A percentile compares a stretch with the other conserved stretches of the same genome.
phyloP scores from a whole-genome alignment of 2,888 invertebrate species.

The Heliconius ethilla region DNA sequence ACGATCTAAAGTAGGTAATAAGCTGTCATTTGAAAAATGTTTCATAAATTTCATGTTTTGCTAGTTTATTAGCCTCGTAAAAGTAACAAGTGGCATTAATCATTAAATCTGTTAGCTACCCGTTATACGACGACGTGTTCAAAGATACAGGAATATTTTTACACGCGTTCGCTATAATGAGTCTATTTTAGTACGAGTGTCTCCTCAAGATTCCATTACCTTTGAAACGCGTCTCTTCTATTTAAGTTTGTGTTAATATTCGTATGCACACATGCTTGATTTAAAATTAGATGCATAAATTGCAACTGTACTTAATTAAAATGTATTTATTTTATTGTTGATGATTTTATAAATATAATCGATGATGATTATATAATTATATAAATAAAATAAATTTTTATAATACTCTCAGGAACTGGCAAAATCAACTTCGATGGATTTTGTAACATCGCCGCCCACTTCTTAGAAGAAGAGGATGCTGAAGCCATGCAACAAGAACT shows the following conservation, averaged over 20 bases:
- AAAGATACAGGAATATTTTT: conserved; percentile 73
- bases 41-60: conserved; percentile 24
- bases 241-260: conserved; percentile 39
- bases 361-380: no score
- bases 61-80: conserved; percentile 44
- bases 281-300: conserved; percentile 35
- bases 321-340: background rate
- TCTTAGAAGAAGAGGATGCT: conserved; percentile 97
- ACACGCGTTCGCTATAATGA: conserved; percentile 65
- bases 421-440: conserved; percentile 97
- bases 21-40: conserved; percentile 21
- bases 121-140: conserved; percentile 58
- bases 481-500: conserved; percentile 98
- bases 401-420: conserved; percentile 84
- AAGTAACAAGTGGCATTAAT: conserved; percentile 46
- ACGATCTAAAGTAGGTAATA: conserved; percentile 7
- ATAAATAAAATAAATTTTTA: background rate
- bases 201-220: conserved; percentile 46
- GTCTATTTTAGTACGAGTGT: conserved; percentile 66
- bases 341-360: background rate
- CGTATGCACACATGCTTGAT: conserved; percentile 30
- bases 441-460: conserved; percentile 94
- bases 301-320: conserved; percentile 20
- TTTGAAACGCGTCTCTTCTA: conserved; percentile 41
- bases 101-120: conserved; percentile 45